phyloP scores from a whole-genome alignment of 2,888 invertebrate species.

The Cryptus viduatorius region DNA sequence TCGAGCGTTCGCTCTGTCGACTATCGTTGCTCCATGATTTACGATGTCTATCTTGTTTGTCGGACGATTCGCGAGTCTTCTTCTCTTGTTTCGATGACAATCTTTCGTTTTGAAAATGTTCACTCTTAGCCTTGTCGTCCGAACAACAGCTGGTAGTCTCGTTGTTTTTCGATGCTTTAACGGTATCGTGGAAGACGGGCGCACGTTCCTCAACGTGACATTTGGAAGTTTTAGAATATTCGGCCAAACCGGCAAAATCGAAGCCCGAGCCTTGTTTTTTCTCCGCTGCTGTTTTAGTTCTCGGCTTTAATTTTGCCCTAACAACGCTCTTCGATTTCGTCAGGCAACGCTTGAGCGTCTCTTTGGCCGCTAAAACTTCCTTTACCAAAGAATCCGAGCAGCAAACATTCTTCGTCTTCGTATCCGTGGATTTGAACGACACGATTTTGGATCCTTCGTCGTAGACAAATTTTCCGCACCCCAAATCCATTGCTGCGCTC shows the following conservation, averaged over 20 bases:
- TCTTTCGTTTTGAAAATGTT: background rate
- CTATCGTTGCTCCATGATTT: conserved; percentile 41
- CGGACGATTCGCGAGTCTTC: background rate
- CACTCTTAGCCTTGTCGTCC: conserved; percentile 4
- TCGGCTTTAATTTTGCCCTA: conserved; percentile 65
- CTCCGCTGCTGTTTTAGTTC: conserved; percentile 77
- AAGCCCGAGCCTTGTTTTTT: conserved; percentile 77
- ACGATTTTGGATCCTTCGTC: conserved; percentile 5
- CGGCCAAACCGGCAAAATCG: conserved; percentile 51
- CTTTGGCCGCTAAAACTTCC: conserved; percentile 83
- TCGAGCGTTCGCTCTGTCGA: conserved; percentile 1
- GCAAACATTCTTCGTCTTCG: conserved; percentile 65
- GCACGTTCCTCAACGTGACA: conserved; percentile 37
- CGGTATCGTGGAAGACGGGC: conserved; percentile 65
- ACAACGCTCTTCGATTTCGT: conserved; percentile 65
- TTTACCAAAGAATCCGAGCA: conserved; percentile 80
- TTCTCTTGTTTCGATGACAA: background rate
- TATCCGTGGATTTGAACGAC: conserved; percentile 1
- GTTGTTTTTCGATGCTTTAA: background rate
- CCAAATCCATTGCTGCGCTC: background rate
- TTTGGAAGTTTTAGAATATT: conserved; percentile 37
- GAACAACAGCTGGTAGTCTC: conserved; percentile 12
- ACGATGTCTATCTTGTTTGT: background rate
- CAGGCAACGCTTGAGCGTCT: conserved; percentile 80
- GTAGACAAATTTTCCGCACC: conserved; percentile 34